Percentiles rank a stretch among this genome's conserved stretches.
Conservation (phyloP, 1,140 invertebrate genomes). For the Bombus sylvicola region DNA sequence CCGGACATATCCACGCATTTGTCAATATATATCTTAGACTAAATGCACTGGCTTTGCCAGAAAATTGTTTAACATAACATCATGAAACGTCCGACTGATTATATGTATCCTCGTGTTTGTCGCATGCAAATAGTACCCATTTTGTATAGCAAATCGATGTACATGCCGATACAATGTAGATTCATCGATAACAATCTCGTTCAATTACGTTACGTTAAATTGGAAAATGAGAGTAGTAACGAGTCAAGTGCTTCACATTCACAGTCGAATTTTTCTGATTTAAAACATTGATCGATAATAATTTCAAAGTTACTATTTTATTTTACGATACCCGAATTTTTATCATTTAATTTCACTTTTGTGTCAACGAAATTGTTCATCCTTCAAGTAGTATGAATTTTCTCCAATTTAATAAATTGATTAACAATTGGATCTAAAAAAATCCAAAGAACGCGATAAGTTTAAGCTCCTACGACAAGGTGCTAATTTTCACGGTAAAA, state of each 20-base stretch:
- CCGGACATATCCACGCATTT: not conserved
- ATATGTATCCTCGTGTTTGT: not conserved
- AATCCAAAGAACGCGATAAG: no score
- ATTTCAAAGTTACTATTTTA: not conserved
- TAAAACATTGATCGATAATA: not conserved
- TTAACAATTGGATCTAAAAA: no score
- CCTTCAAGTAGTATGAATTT: no score
- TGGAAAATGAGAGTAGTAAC: not conserved
- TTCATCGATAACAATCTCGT: not conserved
- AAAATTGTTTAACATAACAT: constrained; percentile 26
- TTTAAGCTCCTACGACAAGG: no score
- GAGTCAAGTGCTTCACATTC: not conserved
- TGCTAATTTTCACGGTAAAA: not conserved
- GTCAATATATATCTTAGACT: constrained; percentile 39
- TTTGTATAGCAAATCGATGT: not conserved
- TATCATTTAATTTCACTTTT: no score
- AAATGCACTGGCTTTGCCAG: constrained; percentile 10
- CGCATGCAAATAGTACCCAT: not conserved
- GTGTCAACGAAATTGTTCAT: no score
- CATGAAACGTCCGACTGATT: constrained; percentile 32
- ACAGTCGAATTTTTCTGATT: not conserved
- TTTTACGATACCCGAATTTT: not conserved
- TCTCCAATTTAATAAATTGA: no score
- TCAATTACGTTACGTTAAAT: not conserved
- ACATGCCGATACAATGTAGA: not conserved